Percentiles rank a stretch among this genome's conserved stretches.
Evolutionary conservation across 1,140 invertebrate species (phyloP).

Genomic region (Solen grandis): DNA sequence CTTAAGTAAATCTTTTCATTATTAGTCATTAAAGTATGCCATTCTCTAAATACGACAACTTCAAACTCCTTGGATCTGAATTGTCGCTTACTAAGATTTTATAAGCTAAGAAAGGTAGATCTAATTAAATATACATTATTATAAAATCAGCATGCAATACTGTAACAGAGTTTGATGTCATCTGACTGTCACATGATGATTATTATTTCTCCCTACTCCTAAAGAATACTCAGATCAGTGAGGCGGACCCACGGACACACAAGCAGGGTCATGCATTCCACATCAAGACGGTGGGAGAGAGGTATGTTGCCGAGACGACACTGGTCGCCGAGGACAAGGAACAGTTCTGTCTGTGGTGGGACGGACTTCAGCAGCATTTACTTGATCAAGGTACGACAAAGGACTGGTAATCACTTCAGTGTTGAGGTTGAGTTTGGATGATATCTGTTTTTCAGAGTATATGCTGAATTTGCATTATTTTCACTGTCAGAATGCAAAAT

Average conservation of each 20-base stretch:
- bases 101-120: no score
- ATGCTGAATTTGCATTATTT: slow-evolving; percentile 73
- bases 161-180: no score
- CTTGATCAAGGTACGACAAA: slow-evolving; percentile 75
- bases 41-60: no score
- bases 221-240: slow-evolving; percentile 77
- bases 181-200: no score
- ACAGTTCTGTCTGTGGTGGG: slow-evolving; percentile 76
- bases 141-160: no score
- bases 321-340: slow-evolving; percentile 74
- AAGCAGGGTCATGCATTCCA: slow-evolving; percentile 74
- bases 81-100: no score
- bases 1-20: no score
- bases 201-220: slow-evolving; percentile 22
- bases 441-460: not conserved
- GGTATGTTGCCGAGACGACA: slow-evolving; percentile 67
- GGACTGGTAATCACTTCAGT: not conserved
- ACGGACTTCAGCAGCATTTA: slow-evolving; percentile 78
- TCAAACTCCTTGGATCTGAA: no score
- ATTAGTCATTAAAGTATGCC: no score
- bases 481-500: slow-evolving; percentile 1
- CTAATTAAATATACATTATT: no score
- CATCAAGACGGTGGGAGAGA: slow-evolving; percentile 69
- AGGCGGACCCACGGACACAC: slow-evolving; percentile 72
- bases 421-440: not conserved